Percentiles rank a stretch among this genome's conserved stretches.
Conservation (phyloP, 2,797 vertebrate species). For the Somateria mollissima region DNA sequence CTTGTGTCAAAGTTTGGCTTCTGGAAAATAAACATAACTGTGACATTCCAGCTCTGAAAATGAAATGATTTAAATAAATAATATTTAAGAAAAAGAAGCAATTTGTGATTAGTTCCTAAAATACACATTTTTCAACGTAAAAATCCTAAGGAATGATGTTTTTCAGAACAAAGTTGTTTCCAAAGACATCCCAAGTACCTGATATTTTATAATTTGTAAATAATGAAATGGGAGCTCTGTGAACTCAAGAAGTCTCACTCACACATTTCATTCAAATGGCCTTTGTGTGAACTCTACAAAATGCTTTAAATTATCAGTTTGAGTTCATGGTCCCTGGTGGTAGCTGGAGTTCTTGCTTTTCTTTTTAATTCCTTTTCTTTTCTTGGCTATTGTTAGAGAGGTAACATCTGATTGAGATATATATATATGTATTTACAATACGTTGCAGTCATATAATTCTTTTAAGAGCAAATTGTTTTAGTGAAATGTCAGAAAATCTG, state of each 20-base stretch:
- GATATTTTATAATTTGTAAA: slow-evolving; percentile 32
- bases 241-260: slow-evolving; percentile 33
- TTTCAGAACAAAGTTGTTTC: not conserved
- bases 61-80: slow-evolving; percentile 46
- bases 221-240: slow-evolving; percentile 37
- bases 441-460: slow-evolving; percentile 30
- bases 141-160: not conserved
- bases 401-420: slow-evolving; percentile 13
- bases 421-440: not conserved
- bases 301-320: slow-evolving; percentile 58
- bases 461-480: slow-evolving; percentile 64
- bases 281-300: slow-evolving; percentile 67
- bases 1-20: slow-evolving; percentile 29
- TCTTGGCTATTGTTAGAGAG: not conserved
- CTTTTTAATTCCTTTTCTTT: slow-evolving; percentile 4
- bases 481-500: slow-evolving; percentile 65
- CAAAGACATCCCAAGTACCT: not conserved
- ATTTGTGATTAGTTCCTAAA: slow-evolving; percentile 15
- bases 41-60: slow-evolving; percentile 42
- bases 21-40: slow-evolving; percentile 18
- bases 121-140: slow-evolving; percentile 1
- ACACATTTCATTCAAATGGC: slow-evolving; percentile 30
- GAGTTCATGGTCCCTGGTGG: slow-evolving; percentile 27
- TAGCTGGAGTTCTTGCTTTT: slow-evolving; percentile 31
- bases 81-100: not conserved